These are phyloP conservation scores for Liopterus haemorrhoidalis DNA, from an alignment of 2,888 invertebrate species.

Conservation along the genomic window DNA sequence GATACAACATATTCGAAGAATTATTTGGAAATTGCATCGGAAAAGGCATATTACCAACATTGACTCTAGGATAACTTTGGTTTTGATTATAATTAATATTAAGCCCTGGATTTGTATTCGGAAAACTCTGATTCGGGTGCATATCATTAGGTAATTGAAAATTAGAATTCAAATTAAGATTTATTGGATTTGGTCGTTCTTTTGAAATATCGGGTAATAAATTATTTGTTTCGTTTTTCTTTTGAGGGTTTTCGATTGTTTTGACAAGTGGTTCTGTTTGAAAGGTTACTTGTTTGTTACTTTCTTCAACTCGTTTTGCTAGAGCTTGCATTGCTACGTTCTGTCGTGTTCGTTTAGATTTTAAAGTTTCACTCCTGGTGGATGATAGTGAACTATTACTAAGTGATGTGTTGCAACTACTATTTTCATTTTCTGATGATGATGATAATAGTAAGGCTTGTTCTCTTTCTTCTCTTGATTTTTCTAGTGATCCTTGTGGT, in stretches of 20 bases:
- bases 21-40: constrained; percentile 3
- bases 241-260: constrained; percentile 1
- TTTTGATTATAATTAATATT: no score
- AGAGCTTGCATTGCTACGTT: constrained; percentile 77
- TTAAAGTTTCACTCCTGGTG: constrained; percentile 31
- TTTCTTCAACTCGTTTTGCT: constrained; percentile 64
- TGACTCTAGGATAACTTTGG: constrained; percentile 3
- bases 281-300: constrained; percentile 56
- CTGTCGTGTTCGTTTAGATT: constrained; percentile 54
- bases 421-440: constrained; percentile 9
- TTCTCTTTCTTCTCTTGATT: constrained; percentile 58
- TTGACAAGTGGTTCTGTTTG: constrained; percentile 13
- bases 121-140: no score
- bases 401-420: background rate
- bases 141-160: no score
- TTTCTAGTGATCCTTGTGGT: constrained; percentile 64
- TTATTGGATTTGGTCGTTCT: no score
- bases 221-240: no score
- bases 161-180: no score
- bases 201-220: no score
- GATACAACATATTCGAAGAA: background rate
- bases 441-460: constrained; percentile 37
- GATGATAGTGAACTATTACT: constrained; percentile 7
- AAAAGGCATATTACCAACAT: constrained; percentile 7
- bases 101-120: no score